Base-by-base conservation (phyloP, 2,888 invertebrate species). In the Apantesis nais region DNA sequence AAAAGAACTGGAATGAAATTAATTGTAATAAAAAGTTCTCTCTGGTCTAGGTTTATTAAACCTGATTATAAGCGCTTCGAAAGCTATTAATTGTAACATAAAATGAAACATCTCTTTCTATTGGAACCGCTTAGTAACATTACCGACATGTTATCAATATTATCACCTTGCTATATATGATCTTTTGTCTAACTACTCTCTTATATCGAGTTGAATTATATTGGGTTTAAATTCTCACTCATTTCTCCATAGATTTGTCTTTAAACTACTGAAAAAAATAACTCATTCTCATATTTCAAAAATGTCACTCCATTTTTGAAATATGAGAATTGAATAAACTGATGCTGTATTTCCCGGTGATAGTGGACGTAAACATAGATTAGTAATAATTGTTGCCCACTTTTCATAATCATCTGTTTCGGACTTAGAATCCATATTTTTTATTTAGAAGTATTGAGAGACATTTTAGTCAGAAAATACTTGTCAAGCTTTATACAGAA, bases 1-100 rank as follows among this genome's bases (percentile, higher is more conserved):
- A 77, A 79, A 19, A 62, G 65, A 74, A 73, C 68, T 73, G 70
- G 72, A 77, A 75, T 58, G 61, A 79, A 76, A 73, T 71, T 34
- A 34, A 68, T 44, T 39, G 62, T 52, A 61, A 48, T 34, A 70
- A 70, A 66, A 66, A 62, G 19, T 52, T 66, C 31, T 65, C 0
- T 41, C 72, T 68, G 34, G 31, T 61, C 60, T 67, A 60, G 48
- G 48, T 67, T 55, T 11, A 55, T 29, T 63, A 63, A 62, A 68
- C 71, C 55, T 39, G 66, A 66, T 67, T 41, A 14, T 11, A n/a
- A 52, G n/a, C n/a, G n/a, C n/a, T n/a, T 52, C 9, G 29, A 58
- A 58, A 58, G 14, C 58, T 16, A 29, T 58, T 29, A 14, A 58
- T 16, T 14, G 29, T 58, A 16, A 29, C 58, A 58, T 29, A 58